phyloP scores from a whole-genome alignment of 1,140 invertebrate genomes.

The Tenebrio molitor region DNA sequence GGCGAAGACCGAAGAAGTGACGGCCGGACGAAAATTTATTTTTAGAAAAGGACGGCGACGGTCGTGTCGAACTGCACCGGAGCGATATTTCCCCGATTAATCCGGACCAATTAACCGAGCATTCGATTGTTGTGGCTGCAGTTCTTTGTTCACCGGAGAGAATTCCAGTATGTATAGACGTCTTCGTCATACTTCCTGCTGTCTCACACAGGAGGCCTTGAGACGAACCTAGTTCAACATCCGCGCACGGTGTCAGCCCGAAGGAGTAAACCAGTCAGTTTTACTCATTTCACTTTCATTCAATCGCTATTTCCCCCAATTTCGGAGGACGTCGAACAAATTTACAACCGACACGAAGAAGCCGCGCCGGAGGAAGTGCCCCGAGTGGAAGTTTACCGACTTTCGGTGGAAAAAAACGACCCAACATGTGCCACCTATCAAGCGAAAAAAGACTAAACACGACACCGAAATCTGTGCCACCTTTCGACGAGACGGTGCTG shows the following conservation, averaged over 20 bases:
- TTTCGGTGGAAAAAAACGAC: not conserved
- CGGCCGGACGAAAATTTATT: not conserved
- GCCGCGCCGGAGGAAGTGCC: too few species aligned
- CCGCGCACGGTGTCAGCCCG: conserved; percentile 57
- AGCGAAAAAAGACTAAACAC: conserved; percentile 11
- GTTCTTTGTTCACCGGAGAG: conserved; percentile 53
- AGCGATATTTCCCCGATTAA: not conserved
- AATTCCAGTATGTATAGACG: conserved; percentile 50
- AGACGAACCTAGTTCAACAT: conserved; percentile 66
- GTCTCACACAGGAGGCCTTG: conserved; percentile 63
- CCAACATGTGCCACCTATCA: conserved; percentile 6
- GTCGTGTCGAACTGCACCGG: too few species aligned
- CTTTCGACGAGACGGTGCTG: conserved; percentile 9
- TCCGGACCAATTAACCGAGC: conserved; percentile 41
- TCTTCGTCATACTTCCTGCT: conserved; percentile 61
- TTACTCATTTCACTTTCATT: conserved; percentile 65
- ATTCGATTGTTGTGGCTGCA: conserved; percentile 47
- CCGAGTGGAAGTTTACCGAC: too few species aligned
- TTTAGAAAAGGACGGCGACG: too few species aligned
- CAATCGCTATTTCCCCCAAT: conserved; percentile 52
- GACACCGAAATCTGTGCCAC: conserved; percentile 13
- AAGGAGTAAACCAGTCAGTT: conserved; percentile 57
- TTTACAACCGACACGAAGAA: too few species aligned
- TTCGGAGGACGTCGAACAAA: not conserved
- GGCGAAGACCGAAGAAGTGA: not conserved